Conservation (phyloP, 2,797 vertebrate species). For the Syncerus caffer region DNA sequence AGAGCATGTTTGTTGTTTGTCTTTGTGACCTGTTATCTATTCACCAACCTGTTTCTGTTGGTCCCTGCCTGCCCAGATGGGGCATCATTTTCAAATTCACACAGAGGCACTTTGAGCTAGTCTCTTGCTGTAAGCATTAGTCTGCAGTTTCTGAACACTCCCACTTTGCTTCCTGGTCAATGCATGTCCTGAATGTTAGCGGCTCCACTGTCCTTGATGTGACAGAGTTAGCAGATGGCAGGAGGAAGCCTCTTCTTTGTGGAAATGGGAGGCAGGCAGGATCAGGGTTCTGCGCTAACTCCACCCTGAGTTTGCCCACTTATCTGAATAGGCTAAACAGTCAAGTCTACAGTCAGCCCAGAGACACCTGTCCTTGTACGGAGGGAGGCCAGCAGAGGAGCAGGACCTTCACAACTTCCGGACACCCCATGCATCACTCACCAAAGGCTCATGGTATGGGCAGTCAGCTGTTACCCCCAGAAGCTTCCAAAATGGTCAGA, state of each 20-base stretch:
- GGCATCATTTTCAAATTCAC: neutral
- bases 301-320: neutral
- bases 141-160: neutral
- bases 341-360: neutral
- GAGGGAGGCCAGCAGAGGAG: neutral
- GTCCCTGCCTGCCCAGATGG: neutral
- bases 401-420: neutral
- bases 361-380: neutral
- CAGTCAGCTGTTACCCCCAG: constrained; percentile 44
- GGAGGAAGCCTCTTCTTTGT: neutral
- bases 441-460: neutral
- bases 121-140: neutral
- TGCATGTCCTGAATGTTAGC: neutral
- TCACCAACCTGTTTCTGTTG: neutral
- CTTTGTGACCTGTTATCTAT: neutral
- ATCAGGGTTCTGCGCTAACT: neutral
- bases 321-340: neutral
- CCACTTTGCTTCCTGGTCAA: neutral
- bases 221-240: neutral
- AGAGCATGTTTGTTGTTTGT: neutral
- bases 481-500: constrained; percentile 39
- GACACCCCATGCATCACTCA: neutral
- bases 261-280: neutral
- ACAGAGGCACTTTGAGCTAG: neutral
- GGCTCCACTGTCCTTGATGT: neutral